Conservation (phyloP, 2,888 invertebrate genomes). For the Erebia epiphron region DNA sequence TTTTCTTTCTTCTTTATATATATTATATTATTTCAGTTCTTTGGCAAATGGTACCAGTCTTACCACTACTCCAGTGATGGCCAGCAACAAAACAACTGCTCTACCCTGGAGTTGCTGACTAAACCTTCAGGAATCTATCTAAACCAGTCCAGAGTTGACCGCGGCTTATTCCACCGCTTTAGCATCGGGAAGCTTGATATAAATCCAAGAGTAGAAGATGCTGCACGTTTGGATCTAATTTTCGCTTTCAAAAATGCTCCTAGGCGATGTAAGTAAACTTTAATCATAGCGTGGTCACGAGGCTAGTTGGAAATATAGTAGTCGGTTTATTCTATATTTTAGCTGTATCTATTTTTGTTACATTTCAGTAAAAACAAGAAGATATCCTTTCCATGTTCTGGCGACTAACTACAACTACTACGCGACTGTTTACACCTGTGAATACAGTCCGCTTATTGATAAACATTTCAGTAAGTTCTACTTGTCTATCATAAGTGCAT, state of each 20-base stretch:
- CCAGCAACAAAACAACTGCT: conserved; percentile 63
- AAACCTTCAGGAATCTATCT: conserved; percentile 57
- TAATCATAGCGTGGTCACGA: not conserved
- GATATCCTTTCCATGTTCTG: conserved; percentile 60
- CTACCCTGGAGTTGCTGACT: conserved; percentile 55
- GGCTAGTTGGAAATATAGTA: not conserved
- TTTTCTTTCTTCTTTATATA: not conserved
- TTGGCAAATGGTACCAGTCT: conserved; percentile 66
- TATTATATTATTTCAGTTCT: conserved; percentile 55
- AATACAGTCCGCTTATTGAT: conserved; percentile 63
- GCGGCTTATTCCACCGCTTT: conserved; percentile 64
- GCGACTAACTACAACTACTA: conserved; percentile 68
- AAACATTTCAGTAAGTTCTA: conserved; percentile 66
- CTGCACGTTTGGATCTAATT: conserved; percentile 54
- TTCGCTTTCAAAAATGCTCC: conserved; percentile 62
- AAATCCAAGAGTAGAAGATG: conserved; percentile 51
- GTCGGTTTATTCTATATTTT: not conserved
- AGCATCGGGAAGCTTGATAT: conserved; percentile 56
- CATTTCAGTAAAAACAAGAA: conserved; percentile 59
- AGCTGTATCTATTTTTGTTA: conserved; percentile 11
- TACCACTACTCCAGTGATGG: conserved; percentile 68
- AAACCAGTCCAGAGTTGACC: conserved; percentile 66
- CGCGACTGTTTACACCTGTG: conserved; percentile 66
- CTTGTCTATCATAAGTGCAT: not conserved
- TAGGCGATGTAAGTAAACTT: conserved; percentile 58